Conservation (phyloP, 2,888 invertebrate species). For the Eretmocerus hayati region DNA sequence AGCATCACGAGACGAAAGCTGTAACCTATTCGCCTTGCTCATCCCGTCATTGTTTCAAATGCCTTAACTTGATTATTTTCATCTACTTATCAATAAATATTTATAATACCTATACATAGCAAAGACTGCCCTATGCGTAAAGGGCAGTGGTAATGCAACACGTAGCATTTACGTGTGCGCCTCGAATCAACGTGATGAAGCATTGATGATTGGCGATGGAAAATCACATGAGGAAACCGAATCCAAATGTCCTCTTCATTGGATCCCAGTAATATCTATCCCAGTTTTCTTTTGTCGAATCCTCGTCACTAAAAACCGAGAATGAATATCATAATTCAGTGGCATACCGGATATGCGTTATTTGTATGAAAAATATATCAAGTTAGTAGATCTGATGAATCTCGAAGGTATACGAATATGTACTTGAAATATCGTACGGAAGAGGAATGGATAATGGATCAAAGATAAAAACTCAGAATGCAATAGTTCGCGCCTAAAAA, state of each 20-base stretch:
- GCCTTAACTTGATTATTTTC: not conserved
- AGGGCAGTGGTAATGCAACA: constrained; percentile 9
- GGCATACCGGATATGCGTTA: too few species aligned
- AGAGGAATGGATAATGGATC: too few species aligned
- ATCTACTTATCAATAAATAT: constrained; percentile 40
- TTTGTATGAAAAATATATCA: too few species aligned
- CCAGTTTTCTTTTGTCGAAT: constrained; percentile 83
- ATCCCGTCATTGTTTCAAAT: not conserved
- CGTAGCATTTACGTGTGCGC: constrained; percentile 5
- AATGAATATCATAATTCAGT: too few species aligned
- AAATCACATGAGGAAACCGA: constrained; percentile 61
- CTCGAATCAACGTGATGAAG: constrained; percentile 14
- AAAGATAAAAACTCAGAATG: too few species aligned
- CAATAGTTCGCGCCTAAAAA: too few species aligned
- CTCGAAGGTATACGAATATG: too few species aligned
- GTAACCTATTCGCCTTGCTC: too few species aligned
- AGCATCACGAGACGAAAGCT: too few species aligned
- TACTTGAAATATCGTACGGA: too few species aligned
- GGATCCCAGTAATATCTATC: constrained; percentile 90
- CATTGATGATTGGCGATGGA: constrained; percentile 12
- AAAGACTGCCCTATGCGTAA: constrained; percentile 4
- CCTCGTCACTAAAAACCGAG: constrained; percentile 54
- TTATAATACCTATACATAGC: constrained; percentile 25
- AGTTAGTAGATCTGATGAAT: too few species aligned
- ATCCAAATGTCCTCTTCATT: constrained; percentile 88